Evolutionary conservation across 1,140 invertebrate species (phyloP).

Genomic region (Trichogramma pretiosum): DNA sequence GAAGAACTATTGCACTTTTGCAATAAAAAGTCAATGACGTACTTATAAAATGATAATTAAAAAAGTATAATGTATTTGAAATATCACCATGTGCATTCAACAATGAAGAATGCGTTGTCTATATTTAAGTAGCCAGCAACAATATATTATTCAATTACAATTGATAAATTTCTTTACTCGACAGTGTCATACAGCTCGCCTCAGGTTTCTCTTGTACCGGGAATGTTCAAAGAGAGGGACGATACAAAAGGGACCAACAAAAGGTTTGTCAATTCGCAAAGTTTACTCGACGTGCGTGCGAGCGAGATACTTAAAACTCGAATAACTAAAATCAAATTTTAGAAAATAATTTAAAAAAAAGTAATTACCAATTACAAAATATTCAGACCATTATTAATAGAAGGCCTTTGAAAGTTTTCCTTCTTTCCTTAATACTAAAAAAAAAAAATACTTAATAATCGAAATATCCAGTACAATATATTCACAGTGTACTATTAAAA

Average conservation of each 20-base stretch:
- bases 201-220: neutral
- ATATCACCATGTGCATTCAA: neutral
- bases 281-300: too few species aligned
- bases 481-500: too few species aligned
- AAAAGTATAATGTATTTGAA: too few species aligned
- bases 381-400: neutral
- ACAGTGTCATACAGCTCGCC: neutral
- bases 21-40: too few species aligned
- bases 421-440: constrained; percentile 7
- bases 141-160: neutral
- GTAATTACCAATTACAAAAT: constrained; percentile 4
- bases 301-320: neutral
- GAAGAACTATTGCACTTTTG: too few species aligned
- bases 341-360: constrained; percentile 12
- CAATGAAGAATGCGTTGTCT: neutral
- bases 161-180: neutral
- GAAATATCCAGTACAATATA: too few species aligned
- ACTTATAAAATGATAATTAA: too few species aligned
- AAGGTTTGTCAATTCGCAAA: too few species aligned
- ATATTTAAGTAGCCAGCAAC: neutral
- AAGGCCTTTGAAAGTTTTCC: neutral
- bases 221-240: constrained; percentile 6
- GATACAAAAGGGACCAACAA: too few species aligned
- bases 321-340: too few species aligned
- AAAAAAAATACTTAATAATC: constrained; percentile 4